A percentile compares a stretch with the other conserved stretches of the same genome.
These are phyloP conservation scores for Tetraneura akinire DNA, from an alignment of 1,140 invertebrate species.

Conservation along the genomic window DNA sequence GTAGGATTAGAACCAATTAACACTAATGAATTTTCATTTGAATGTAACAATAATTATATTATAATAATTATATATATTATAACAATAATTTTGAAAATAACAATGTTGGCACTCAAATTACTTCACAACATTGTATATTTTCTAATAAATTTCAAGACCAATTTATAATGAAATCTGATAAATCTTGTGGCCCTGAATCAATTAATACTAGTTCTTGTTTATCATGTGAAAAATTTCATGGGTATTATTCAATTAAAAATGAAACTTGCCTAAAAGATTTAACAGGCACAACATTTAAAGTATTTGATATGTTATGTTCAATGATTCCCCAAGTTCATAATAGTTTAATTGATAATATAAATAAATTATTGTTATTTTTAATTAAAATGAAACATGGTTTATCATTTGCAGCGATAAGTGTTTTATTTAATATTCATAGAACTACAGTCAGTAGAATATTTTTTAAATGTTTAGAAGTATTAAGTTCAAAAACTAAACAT, in stretches of 20 bases:
- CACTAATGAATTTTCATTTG: not conserved
- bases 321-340: not conserved
- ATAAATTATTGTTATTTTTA: not conserved
- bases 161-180: not conserved
- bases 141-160: not conserved
- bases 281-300: constrained; percentile 7
- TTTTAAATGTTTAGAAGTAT: not conserved
- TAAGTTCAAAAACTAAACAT: not conserved
- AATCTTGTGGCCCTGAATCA: not conserved
- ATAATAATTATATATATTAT: too few relatives aligned
- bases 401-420: not conserved
- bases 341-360: not conserved
- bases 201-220: not conserved
- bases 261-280: not conserved
- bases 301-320: not conserved
- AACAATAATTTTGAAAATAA: not conserved
- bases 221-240: not conserved
- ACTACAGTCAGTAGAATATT: not conserved
- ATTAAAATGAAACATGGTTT: not conserved
- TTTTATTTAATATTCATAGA: not conserved
- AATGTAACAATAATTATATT: too few relatives aligned
- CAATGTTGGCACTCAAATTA: not conserved
- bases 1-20: not conserved
- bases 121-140: not conserved
- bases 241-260: not conserved